These are phyloP conservation scores for Halichoeres trimaculatus DNA, from an alignment of 2,113 vertebrate species.

Conservation along the genomic window DNA sequence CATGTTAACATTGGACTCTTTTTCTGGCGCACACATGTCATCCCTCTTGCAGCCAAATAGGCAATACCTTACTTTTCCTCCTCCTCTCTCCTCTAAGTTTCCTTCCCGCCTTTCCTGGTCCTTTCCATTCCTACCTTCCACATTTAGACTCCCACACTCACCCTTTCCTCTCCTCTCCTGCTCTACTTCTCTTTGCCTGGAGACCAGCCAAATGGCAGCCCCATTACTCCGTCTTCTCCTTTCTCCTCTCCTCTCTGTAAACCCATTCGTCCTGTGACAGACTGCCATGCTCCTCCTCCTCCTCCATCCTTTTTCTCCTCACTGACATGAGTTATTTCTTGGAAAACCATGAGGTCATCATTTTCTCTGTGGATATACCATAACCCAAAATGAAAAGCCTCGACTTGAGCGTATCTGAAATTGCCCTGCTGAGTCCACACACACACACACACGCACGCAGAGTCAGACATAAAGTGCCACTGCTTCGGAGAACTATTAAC, in stretches of 20 bases:
- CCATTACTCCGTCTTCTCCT: slow-evolving; percentile 23
- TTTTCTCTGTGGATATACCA: slow-evolving; percentile 60
- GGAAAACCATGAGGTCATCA: slow-evolving; percentile 76
- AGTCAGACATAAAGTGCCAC: slow-evolving; percentile 10
- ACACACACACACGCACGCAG: slow-evolving; percentile 41
- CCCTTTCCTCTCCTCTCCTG: slow-evolving; percentile 46
- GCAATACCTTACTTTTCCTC: slow-evolving; percentile 32
- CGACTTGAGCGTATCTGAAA: slow-evolving; percentile 41
- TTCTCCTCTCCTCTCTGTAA: slow-evolving; percentile 8
- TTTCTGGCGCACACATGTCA: slow-evolving; percentile 41
- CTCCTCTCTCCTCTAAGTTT: slow-evolving; percentile 8
- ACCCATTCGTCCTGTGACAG: slow-evolving; percentile 48
- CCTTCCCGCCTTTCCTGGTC: slow-evolving; percentile 8
- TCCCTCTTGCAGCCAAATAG: slow-evolving; percentile 26
- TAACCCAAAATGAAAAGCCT: slow-evolving; percentile 64
- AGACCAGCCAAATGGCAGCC: slow-evolving; percentile 44
- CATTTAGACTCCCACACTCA: slow-evolving; percentile 31
- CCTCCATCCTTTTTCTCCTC: slow-evolving; percentile 4
- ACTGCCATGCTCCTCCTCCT: slow-evolving; percentile 53
- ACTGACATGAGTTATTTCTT: slow-evolving; percentile 64
- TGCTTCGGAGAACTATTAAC: slow-evolving; percentile 12
- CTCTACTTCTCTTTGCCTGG: slow-evolving; percentile 54
- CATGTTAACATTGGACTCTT: slow-evolving; percentile 47
- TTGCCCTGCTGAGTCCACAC: slow-evolving; percentile 49
- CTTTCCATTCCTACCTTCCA: slow-evolving; percentile 23